Percentiles rank a stretch among this genome's conserved stretches.
These are phyloP conservation scores for Agriopis aurantiaria DNA, from an alignment of 2,888 invertebrate genomes.

Conservation along the genomic window DNA sequence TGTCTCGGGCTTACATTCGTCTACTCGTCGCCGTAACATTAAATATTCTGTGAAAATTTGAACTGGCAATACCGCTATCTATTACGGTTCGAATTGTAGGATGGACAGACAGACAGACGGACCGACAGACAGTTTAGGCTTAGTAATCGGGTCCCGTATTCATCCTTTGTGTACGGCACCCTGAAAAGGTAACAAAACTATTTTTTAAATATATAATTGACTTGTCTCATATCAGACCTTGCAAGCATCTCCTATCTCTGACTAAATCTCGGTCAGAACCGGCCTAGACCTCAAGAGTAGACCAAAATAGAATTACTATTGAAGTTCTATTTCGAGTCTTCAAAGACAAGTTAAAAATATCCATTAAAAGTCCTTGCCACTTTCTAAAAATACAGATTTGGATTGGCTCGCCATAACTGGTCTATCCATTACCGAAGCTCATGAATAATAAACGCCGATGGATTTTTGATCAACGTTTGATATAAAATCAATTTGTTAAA, in stretches of 20 bases:
- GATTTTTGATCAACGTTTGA: neutral
- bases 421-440: neutral
- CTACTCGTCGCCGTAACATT: too few relatives aligned
- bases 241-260: neutral
- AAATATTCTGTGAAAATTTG: too few relatives aligned
- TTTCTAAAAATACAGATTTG: constrained; percentile 18
- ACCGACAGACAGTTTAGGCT: too few relatives aligned
- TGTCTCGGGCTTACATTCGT: too few relatives aligned
- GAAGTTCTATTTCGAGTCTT: neutral
- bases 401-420: constrained; percentile 7
- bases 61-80: too few relatives aligned
- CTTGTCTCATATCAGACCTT: neutral
- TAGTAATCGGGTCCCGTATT: too few relatives aligned
- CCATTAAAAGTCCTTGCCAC: constrained; percentile 14
- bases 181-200: too few relatives aligned
- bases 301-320: constrained; percentile 4
- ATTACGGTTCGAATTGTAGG: too few relatives aligned
- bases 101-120: too few relatives aligned
- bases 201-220: too few relatives aligned
- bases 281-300: constrained; percentile 12
- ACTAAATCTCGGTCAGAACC: constrained; percentile 7
- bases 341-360: constrained; percentile 18
- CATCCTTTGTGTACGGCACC: too few relatives aligned
- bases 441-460: constrained; percentile 3
- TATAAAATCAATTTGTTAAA: too few relatives aligned